Evolutionary conservation across 2,888 invertebrate genomes (phyloP).

Genomic region (Ernsta delagoae): DNA sequence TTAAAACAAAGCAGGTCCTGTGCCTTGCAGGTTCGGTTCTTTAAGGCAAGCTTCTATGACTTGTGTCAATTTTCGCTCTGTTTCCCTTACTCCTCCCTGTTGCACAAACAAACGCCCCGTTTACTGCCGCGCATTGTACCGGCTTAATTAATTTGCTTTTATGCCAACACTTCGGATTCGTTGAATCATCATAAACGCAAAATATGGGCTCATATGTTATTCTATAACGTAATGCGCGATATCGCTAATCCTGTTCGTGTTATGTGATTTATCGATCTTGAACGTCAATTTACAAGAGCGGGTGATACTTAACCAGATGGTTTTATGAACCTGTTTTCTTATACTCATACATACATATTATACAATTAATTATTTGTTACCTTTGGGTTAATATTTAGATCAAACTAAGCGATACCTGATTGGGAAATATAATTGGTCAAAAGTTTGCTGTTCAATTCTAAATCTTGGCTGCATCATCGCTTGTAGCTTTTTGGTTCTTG

Average conservation of each 20-base stretch:
- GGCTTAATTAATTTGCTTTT: slow-evolving; percentile 78
- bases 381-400: not conserved
- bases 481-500: no score
- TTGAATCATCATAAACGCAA: slow-evolving; percentile 50
- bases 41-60: slow-evolving; percentile 18
- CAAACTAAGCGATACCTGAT: no score
- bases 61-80: slow-evolving; percentile 38
- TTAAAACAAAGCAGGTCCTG: no score
- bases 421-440: not conserved
- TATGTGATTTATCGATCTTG: slow-evolving; percentile 11
- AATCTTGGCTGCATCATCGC: no score
- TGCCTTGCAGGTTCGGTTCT: no score
- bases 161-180: slow-evolving; percentile 61
- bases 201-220: slow-evolving; percentile 24
- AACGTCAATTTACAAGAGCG: not conserved
- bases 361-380: not conserved
- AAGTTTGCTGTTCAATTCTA: no score
- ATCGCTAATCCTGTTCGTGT: slow-evolving; percentile 13
- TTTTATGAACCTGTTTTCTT: not conserved
- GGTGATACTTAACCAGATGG: not conserved
- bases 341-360: not conserved
- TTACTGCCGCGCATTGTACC: slow-evolving; percentile 65
- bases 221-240: slow-evolving; percentile 22
- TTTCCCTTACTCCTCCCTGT: slow-evolving; percentile 51
- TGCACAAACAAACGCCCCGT: slow-evolving; percentile 62